These are phyloP conservation scores for Leptogaster cylindrica DNA, from an alignment of 2,888 invertebrate species.

Conservation along the genomic window DNA sequence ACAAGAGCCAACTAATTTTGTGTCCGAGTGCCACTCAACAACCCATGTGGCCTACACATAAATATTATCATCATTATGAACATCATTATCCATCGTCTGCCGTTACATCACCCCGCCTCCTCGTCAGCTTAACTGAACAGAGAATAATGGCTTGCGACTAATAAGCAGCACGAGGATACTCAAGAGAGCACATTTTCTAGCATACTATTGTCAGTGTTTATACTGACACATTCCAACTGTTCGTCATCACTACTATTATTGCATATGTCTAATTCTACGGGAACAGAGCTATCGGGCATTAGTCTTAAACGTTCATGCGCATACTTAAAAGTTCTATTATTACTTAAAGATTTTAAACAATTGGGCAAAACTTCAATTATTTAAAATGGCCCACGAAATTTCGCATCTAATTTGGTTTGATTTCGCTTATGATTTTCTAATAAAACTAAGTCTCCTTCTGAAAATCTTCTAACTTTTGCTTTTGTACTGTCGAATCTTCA, in stretches of 20 bases:
- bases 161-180: no score
- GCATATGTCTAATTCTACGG: not conserved
- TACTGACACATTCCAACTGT: no score
- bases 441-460: not conserved
- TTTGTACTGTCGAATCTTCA: not conserved
- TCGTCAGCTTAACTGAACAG: no score
- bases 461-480: not conserved
- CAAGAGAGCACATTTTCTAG: no score
- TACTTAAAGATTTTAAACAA: not conserved
- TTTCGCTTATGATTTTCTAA: conserved; percentile 3
- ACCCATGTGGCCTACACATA: no score
- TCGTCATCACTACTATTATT: not conserved
- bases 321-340: not conserved
- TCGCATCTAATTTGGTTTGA: not conserved
- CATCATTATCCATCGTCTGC: no score
- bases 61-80: no score
- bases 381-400: not conserved
- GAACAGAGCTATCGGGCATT: not conserved
- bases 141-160: no score
- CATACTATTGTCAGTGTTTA: no score
- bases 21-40: no score
- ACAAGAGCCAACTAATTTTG: no score
- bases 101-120: no score
- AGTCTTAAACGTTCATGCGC: not conserved
- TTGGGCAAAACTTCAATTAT: not conserved